Evolutionary conservation across 2,888 invertebrate species (phyloP).

Genomic region (Epistrophella euchroma): DNA sequence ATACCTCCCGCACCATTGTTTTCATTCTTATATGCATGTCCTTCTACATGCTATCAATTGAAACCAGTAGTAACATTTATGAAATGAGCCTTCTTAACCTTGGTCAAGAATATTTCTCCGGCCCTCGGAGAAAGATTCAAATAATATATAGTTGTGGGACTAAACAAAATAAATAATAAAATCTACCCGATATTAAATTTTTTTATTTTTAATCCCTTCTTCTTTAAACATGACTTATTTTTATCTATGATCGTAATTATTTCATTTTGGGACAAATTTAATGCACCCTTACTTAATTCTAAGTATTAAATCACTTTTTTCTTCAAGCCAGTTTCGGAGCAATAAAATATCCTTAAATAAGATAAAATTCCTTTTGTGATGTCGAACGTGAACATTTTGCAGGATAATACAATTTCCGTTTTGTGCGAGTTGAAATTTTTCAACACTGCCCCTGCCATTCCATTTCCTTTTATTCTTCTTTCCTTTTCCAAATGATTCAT

Average conservation of each 20-base stretch:
- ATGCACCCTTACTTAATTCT: conserved; percentile 36
- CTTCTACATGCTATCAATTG: too few relatives aligned
- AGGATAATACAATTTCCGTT: conserved; percentile 52
- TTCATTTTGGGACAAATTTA: conserved; percentile 51
- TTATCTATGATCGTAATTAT: conserved; percentile 59
- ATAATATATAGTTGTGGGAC: too few relatives aligned
- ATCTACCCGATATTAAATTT: not conserved
- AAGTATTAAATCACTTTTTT: conserved; percentile 37
- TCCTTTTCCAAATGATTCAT: conserved; percentile 24
- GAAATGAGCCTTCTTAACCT: too few relatives aligned
- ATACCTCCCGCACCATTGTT: too few relatives aligned
- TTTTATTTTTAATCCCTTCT: not conserved
- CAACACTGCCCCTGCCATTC: conserved; percentile 6
- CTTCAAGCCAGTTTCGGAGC: not conserved
- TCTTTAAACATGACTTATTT: conserved; percentile 12
- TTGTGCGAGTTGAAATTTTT: conserved; percentile 18
- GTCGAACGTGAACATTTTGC: conserved; percentile 45
- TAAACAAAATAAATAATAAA: not conserved
- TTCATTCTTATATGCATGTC: too few relatives aligned
- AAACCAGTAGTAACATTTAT: too few relatives aligned
- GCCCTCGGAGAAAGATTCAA: not conserved
- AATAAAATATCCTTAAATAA: conserved; percentile 29
- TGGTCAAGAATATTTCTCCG: too few relatives aligned
- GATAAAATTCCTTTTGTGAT: conserved; percentile 29
- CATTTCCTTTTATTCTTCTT: conserved; percentile 28